Evolutionary conservation across 1,140 invertebrate genomes (phyloP).

Genomic region (Aphelenchoides besseyi): DNA sequence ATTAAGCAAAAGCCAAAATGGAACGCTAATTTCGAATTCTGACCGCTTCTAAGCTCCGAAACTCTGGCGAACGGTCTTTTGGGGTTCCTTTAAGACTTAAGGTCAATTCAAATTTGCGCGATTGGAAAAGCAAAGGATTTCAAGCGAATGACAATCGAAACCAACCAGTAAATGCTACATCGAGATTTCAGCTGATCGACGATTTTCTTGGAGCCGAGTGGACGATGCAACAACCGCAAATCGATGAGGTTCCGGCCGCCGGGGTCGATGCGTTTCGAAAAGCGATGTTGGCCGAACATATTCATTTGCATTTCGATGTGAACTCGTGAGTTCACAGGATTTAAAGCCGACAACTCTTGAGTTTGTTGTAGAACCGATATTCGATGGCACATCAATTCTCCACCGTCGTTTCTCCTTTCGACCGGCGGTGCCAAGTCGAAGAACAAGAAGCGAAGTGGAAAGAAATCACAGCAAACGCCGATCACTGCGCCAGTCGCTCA

Average conservation of each 20-base stretch:
- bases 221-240: conserved; percentile 9
- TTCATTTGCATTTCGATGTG: background rate
- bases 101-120: too few relatives aligned
- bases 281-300: background rate
- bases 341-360: background rate
- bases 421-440: background rate
- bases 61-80: too few relatives aligned
- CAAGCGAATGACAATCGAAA: too few relatives aligned
- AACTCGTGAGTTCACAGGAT: background rate
- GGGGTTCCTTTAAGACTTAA: too few relatives aligned
- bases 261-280: background rate
- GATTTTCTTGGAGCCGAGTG: background rate
- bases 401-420: background rate
- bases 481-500: background rate
- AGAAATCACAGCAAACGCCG: background rate
- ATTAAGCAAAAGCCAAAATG: too few relatives aligned
- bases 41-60: too few relatives aligned
- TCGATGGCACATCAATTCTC: background rate
- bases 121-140: too few relatives aligned
- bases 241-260: background rate
- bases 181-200: conserved; percentile 9
- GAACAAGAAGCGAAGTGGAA: background rate
- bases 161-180: too few relatives aligned
- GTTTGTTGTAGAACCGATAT: background rate
- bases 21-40: too few relatives aligned